These are phyloP conservation scores for Burhinus oedicnemus DNA, from an alignment of 2,113 vertebrate genomes.

Conservation along the genomic window DNA sequence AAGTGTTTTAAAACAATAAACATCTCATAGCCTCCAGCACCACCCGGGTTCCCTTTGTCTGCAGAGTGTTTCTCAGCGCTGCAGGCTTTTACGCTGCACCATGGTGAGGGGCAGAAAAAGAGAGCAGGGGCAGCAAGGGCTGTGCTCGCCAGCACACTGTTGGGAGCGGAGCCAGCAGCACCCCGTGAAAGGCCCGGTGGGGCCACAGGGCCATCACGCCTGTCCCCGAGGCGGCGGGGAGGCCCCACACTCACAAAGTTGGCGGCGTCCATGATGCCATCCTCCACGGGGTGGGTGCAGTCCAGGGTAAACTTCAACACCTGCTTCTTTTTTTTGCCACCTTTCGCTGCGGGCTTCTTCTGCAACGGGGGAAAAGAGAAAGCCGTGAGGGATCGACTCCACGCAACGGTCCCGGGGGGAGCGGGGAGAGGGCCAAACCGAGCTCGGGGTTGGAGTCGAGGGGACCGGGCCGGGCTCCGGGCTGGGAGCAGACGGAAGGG, in stretches of 20 bases:
- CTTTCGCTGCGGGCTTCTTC: constrained; percentile 90
- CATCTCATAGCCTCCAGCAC: accelerated
- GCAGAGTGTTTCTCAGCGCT: accelerated
- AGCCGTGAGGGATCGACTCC: background rate
- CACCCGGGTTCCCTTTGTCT: background rate
- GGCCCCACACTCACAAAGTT: constrained; percentile 88
- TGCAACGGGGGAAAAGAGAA: constrained; percentile 21
- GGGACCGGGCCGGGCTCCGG: background rate
- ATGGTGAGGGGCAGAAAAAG: accelerated
- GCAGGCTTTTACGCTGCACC: accelerated
- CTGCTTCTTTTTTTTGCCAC: constrained; percentile 98
- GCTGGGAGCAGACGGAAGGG: accelerated
- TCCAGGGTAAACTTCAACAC: constrained; percentile 95
- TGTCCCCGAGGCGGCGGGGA: too few relatives aligned
- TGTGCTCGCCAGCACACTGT: accelerated
- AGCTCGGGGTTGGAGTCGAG: too few relatives aligned
- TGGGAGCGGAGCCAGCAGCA: background rate
- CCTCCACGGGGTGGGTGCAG: constrained; percentile 97
- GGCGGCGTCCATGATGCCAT: constrained; percentile 98
- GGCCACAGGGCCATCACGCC: accelerated
- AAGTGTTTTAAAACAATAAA: accelerated
- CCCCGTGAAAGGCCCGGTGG: too few relatives aligned
- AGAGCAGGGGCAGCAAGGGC: accelerated
- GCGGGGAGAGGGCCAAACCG: accelerated
- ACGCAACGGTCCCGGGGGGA: accelerated